These are phyloP conservation scores for Phoenicopterus ruber DNA, from an alignment of 2,113 vertebrate genomes.

Conservation along the genomic window DNA sequence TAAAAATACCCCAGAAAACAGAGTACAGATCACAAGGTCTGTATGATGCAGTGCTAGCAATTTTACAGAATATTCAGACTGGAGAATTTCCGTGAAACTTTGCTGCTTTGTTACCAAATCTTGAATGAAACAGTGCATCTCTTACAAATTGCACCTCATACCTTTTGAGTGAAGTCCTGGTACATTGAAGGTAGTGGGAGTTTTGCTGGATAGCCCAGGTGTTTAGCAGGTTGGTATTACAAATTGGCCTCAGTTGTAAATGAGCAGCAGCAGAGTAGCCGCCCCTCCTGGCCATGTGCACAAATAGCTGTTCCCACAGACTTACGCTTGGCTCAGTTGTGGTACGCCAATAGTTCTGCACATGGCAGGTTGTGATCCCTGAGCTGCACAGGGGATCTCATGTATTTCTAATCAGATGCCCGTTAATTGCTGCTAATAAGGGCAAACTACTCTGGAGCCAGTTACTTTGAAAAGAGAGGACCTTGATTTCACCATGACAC, in stretches of 20 bases:
- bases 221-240: neutral
- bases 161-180: neutral
- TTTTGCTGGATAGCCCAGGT: neutral
- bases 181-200: neutral
- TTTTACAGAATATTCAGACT: neutral
- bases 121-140: neutral
- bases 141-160: neutral
- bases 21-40: neutral
- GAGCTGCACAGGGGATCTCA: neutral
- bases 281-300: neutral
- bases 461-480: neutral
- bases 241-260: neutral
- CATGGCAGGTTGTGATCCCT: neutral
- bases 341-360: fast-evolving
- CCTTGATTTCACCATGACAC: neutral
- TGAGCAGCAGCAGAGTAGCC: neutral
- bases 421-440: neutral
- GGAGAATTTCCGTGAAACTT: neutral
- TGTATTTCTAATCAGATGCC: neutral
- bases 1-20: neutral
- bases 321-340: fast-evolving
- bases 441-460: neutral
- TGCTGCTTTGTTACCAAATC: neutral
- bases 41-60: neutral
- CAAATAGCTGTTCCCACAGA: neutral